phyloP scores from a whole-genome alignment of 2,797 vertebrate genomes.

The Enteromius thamalakanensis region DNA sequence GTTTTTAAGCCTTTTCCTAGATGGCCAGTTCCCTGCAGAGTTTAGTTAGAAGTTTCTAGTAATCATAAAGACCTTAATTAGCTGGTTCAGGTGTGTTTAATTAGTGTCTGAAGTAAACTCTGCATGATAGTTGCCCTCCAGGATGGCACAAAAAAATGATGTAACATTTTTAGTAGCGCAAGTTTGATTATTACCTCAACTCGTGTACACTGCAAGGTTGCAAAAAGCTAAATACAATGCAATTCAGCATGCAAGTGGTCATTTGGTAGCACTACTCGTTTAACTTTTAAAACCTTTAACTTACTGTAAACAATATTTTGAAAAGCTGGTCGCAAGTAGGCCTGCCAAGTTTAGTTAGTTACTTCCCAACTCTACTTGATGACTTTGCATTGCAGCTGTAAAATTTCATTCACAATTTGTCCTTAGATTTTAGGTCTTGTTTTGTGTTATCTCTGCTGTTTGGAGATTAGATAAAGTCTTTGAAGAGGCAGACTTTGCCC shows the following conservation, averaged over 20 bases:
- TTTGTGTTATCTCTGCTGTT: conserved; percentile 51
- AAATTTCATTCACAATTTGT: conserved; percentile 41
- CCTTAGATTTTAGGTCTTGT: conserved; percentile 48
- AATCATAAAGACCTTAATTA: background rate
- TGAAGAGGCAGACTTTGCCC: conserved; percentile 82
- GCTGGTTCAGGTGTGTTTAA: background rate
- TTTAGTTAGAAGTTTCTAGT: background rate
- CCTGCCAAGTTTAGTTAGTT: background rate
- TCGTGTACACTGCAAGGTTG: background rate
- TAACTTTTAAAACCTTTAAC: background rate
- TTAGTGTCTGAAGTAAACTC: background rate
- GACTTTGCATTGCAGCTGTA: conserved; percentile 23
- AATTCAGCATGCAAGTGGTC: background rate
- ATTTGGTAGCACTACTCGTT: background rate
- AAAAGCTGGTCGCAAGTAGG: background rate
- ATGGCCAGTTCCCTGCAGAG: background rate
- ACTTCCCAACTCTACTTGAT: background rate
- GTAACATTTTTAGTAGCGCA: background rate
- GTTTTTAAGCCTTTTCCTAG: background rate
- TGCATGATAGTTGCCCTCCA: background rate
- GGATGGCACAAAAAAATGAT: background rate
- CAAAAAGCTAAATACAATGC: background rate
- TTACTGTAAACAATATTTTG: background rate
- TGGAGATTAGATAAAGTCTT: conserved; percentile 80
- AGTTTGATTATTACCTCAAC: background rate